A percentile compares a stretch with the other conserved stretches of the same genome.
Evolutionary conservation across 2,888 invertebrate genomes (phyloP).

Genomic region (Amphipyra berbera): DNA sequence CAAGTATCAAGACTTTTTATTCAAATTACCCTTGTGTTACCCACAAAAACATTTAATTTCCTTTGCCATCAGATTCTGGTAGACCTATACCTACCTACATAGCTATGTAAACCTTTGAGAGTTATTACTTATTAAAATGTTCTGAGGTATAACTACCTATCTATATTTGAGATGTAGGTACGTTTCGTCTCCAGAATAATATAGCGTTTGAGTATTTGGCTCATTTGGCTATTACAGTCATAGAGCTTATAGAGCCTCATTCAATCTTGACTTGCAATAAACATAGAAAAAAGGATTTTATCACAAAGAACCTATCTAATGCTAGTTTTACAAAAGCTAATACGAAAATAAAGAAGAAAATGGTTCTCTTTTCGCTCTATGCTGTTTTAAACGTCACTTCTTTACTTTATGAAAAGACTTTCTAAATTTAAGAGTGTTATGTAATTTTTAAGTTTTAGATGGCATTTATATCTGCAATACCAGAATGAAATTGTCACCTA

Average conservation of each 20-base stretch:
- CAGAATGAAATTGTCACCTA: constrained; percentile 80
- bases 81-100: no score
- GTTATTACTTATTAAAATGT: neutral
- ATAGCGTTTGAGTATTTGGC: no score
- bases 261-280: neutral
- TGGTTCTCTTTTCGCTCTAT: constrained; percentile 63
- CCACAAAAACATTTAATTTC: no score
- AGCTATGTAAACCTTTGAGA: neutral
- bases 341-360: constrained; percentile 56
- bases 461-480: constrained; percentile 59
- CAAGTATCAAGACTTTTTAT: no score
- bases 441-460: constrained; percentile 64
- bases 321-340: constrained; percentile 26
- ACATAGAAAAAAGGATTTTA: neutral
- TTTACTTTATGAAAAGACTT: constrained; percentile 53
- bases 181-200: no score
- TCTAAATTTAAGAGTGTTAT: constrained; percentile 72
- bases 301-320: constrained; percentile 5
- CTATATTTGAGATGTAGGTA: no score
- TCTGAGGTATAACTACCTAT: no score
- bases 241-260: no score
- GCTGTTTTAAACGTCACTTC: constrained; percentile 59
- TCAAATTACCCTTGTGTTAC: no score
- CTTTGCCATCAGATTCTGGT: no score
- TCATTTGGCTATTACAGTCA: no score